Conservation (phyloP, 2,797 vertebrate species). For the Cyprinella venusta region DNA sequence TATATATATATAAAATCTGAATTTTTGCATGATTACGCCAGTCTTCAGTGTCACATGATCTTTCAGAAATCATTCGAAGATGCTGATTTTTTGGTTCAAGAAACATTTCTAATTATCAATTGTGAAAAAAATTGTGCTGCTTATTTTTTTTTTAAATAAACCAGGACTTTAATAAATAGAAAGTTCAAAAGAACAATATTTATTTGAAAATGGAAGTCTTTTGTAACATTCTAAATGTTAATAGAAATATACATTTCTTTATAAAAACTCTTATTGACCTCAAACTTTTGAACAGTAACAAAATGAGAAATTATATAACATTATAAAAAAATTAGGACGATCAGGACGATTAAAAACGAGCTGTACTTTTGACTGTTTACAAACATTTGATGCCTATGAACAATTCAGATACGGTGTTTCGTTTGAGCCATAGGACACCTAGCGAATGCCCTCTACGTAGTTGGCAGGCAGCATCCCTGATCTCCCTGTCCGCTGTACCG, state of each 20-base stretch:
- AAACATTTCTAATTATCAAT: not conserved
- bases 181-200: not conserved
- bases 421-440: constrained; percentile 24
- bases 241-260: not conserved
- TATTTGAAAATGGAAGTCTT: not conserved
- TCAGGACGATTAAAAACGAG: constrained; percentile 47
- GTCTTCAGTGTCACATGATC: not conserved
- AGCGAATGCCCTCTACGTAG: constrained; percentile 80
- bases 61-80: not conserved
- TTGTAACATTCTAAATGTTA: not conserved
- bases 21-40: not conserved
- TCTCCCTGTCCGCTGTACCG: constrained; percentile 88
- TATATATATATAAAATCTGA: not conserved
- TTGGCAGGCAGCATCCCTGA: constrained; percentile 91
- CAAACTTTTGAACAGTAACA: constrained; percentile 23
- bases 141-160: not conserved
- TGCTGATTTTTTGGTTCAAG: not conserved
- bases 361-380: constrained; percentile 20
- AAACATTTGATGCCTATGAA: constrained; percentile 33
- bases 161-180: not conserved
- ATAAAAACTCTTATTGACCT: not conserved
- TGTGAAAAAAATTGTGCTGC: not conserved
- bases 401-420: constrained; percentile 2
- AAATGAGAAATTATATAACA: constrained; percentile 15
- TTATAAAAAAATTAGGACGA: constrained; percentile 17